Evolutionary conservation across 1,140 invertebrate genomes (phyloP).

Genomic region (Caenorhabditis brenneri): DNA sequence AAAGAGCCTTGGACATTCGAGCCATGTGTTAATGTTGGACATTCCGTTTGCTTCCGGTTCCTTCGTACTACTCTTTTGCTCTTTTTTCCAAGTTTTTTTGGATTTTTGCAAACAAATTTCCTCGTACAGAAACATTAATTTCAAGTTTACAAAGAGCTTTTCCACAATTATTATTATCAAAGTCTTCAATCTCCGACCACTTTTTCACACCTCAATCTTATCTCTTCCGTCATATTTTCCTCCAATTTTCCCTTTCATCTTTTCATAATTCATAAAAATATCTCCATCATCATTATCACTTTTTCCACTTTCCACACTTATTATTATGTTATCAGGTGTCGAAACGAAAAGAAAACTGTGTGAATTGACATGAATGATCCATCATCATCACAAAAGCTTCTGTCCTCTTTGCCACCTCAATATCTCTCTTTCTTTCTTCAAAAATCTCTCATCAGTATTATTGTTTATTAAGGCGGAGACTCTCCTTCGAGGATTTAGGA

Average conservation of each 20-base stretch:
- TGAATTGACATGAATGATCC: constrained; percentile 42
- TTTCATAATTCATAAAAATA: constrained; percentile 11
- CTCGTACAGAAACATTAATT: too few species aligned
- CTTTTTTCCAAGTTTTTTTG: neutral
- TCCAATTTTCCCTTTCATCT: neutral
- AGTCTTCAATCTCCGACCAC: neutral
- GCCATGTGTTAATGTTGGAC: constrained; percentile 29
- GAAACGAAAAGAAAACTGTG: constrained; percentile 27
- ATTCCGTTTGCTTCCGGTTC: neutral
- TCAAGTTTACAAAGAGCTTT: too few species aligned
- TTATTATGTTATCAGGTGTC: constrained; percentile 43
- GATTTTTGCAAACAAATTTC: neutral
- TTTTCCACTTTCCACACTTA: neutral
- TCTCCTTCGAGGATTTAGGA: neutral
- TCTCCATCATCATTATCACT: constrained; percentile 15
- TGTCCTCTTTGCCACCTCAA: neutral
- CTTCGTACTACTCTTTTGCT: neutral
- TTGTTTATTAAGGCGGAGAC: constrained; percentile 31
- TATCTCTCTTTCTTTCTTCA: neutral
- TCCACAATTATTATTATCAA: neutral
- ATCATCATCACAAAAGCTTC: constrained; percentile 14
- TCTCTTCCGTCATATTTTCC: neutral
- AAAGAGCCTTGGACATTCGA: neutral
- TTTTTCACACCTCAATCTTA: neutral
- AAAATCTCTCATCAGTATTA: neutral